Conservation (phyloP, 2,888 invertebrate genomes). For the Quadriops clusia region DNA sequence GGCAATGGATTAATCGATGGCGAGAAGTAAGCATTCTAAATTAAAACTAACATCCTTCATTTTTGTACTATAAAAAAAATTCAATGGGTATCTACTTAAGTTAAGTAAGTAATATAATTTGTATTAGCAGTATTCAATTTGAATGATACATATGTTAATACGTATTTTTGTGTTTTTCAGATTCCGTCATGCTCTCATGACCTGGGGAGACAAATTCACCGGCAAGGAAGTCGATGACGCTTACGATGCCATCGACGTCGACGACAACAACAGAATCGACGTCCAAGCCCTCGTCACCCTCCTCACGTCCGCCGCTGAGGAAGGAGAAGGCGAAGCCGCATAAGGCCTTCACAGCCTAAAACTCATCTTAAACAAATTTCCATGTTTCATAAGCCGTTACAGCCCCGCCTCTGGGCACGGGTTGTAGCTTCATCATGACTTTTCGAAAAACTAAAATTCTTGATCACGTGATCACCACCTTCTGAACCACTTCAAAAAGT, state of each 20-base stretch:
- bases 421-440: no score
- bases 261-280: conserved; percentile 83
- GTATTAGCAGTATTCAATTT: neutral
- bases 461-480: conserved; percentile 10
- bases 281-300: conserved; percentile 76
- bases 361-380: conserved; percentile 6
- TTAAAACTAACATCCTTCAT: neutral
- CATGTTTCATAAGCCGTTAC: conserved; percentile 16
- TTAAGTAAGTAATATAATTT: neutral
- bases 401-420: no score
- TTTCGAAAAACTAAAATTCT: conserved; percentile 7
- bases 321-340: conserved; percentile 39
- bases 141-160: no score
- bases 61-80: neutral
- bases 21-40: conserved; percentile 47
- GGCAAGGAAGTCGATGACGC: conserved; percentile 83
- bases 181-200: conserved; percentile 82
- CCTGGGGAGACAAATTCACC: conserved; percentile 88
- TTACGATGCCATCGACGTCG: conserved; percentile 86
- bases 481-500: no score
- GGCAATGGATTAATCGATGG: conserved; percentile 81
- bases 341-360: conserved; percentile 24
- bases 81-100: neutral
- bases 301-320: conserved; percentile 77
- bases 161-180: conserved; percentile 33